A percentile compares a stretch with the other conserved stretches of the same genome.
phyloP scores from a whole-genome alignment of 2,888 invertebrate genomes.

The Macrophya annulata region DNA sequence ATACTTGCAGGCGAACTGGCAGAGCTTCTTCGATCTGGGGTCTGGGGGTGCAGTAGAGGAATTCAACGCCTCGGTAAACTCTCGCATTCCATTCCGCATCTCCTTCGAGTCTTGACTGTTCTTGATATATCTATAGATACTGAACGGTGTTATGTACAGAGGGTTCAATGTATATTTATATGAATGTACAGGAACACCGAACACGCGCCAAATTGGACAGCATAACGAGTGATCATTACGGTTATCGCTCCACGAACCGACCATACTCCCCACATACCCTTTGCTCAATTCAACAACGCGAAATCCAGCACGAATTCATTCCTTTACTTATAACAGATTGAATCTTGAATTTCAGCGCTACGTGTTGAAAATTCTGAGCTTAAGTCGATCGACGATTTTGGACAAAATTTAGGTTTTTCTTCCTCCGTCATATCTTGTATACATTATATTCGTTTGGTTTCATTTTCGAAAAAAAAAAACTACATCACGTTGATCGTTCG shows the following conservation, averaged over 20 bases:
- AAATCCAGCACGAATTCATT: background rate
- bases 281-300: background rate
- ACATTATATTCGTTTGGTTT: too few species aligned
- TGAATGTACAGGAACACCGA: slow-evolving; percentile 25
- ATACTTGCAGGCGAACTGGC: slow-evolving; percentile 1
- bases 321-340: background rate
- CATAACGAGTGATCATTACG: slow-evolving; percentile 39
- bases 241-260: slow-evolving; percentile 20
- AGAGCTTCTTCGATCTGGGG: background rate
- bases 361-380: too few species aligned
- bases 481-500: background rate
- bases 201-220: slow-evolving; percentile 51
- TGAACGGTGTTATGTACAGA: slow-evolving; percentile 14
- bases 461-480: too few species aligned
- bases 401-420: background rate
- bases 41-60: slow-evolving; percentile 11
- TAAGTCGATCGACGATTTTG: too few species aligned
- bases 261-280: slow-evolving; percentile 11
- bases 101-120: slow-evolving; percentile 24
- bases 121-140: slow-evolving; percentile 31
- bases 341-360: background rate
- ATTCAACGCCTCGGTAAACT: slow-evolving; percentile 49
- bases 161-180: slow-evolving; percentile 24
- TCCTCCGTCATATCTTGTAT: background rate
- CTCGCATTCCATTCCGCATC: slow-evolving; percentile 42